Evolutionary conservation across 2,888 invertebrate species (phyloP), one percentile per base, ranked within the genome.

Genomic region (Megaustenia siamemsis): DNA sequence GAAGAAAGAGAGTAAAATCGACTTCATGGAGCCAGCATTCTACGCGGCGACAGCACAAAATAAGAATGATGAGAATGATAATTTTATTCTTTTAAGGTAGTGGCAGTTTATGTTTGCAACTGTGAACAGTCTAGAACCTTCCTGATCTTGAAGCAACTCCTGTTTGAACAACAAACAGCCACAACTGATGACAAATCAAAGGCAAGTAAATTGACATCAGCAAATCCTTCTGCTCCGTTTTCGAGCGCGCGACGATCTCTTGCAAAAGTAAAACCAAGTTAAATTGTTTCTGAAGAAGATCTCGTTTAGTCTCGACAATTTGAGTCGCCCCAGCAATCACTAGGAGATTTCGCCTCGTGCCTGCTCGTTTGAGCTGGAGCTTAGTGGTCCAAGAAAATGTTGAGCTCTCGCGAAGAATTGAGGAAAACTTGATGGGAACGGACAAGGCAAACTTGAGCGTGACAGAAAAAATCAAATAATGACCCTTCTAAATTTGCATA

Each of bases 401-500:
- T n/a, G n/a, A n/a, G n/a, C n/a, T n/a, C n/a, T n/a, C n/a, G n/a
- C n/a, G n/a, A n/a, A n/a, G n/a, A n/a, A n/a, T n/a, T n/a, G 28
- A 32, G 66, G 32, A 66, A 66, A 66, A 21, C 6, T 28, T 66
- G 4, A 21, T 8, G 0, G 28, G 32, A 5, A 6, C 1, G 32
- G 66, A 66, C 66, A n/a, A 56, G 56, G 4, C 56, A n/a, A 56
- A 56, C 56, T 56, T 18, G 56, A 56, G n/a, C 56, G n/a, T 21
- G 56, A 56, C 56, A 56, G 24, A 21, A 21, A 56, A n/a, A 21
- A 56, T 56, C 56, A 56, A 56, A 56, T 56, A 56, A 56, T 66
- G 66, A 66, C n/a, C 66, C 66, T 66, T 15, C 32, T 66, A 66
- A 66, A 73, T 73, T 73, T 73, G 71, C 71, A 73, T 73, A 73